Conservation (phyloP, 2,113 vertebrate genomes). For the Rhynchomys soricoides region DNA sequence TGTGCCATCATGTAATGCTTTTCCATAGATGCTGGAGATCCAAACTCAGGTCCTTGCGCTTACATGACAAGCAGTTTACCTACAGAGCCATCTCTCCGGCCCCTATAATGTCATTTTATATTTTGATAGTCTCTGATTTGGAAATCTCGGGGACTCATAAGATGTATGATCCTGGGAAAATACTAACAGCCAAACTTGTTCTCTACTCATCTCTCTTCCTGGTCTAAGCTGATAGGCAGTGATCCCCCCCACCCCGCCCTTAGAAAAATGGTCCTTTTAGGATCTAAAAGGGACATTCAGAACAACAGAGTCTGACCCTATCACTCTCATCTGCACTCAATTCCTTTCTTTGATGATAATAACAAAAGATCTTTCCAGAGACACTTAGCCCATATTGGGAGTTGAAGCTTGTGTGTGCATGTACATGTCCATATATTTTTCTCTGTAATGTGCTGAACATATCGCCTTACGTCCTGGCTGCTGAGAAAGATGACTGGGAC, state of each 20-base stretch:
- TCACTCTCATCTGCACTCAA: no score
- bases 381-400: background rate
- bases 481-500: background rate
- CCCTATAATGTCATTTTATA: background rate
- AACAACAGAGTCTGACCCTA: background rate
- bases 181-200: background rate
- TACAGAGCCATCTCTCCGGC: background rate
- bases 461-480: background rate
- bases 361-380: background rate
- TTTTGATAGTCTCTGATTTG: background rate
- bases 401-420: background rate
- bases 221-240: background rate
- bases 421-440: background rate
- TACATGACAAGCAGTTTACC: background rate
- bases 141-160: background rate
- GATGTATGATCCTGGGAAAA: background rate
- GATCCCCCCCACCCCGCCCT: background rate
- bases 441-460: background rate
- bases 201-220: background rate
- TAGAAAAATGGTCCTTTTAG: background rate
- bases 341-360: constrained; percentile 9
- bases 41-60: background rate
- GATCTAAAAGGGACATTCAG: background rate
- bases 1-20: background rate
- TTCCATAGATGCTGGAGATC: no score